phyloP scores from a whole-genome alignment of 2,797 vertebrate genomes.

The Staurois parvus region DNA sequence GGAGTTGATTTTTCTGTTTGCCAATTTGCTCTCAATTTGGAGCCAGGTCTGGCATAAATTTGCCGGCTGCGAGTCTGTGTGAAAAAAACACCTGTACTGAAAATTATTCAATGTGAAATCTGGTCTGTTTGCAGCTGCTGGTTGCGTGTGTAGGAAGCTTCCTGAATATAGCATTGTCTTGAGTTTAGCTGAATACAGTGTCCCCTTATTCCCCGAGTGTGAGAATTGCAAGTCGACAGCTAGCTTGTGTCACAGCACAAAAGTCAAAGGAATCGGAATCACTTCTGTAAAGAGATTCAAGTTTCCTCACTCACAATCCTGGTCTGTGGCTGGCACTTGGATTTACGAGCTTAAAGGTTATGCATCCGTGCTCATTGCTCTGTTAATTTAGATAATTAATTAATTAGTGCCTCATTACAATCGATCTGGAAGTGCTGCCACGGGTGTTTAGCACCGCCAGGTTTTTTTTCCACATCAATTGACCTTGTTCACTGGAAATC shows the following conservation, averaged over 20 bases:
- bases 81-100: slow-evolving; percentile 53
- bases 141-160: slow-evolving; percentile 48
- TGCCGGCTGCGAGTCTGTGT: slow-evolving; percentile 54
- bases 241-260: slow-evolving; percentile 37
- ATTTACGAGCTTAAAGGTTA: slow-evolving; percentile 52
- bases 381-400: slow-evolving; percentile 58
- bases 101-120: slow-evolving; percentile 49
- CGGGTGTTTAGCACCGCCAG: slow-evolving; percentile 45
- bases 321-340: slow-evolving; percentile 49
- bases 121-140: slow-evolving; percentile 51
- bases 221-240: slow-evolving; percentile 53
- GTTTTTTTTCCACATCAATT: slow-evolving; percentile 42
- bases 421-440: slow-evolving; percentile 51
- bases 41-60: slow-evolving; percentile 43
- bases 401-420: slow-evolving; percentile 60
- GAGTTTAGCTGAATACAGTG: slow-evolving; percentile 40
- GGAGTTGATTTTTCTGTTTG: slow-evolving; percentile 51
- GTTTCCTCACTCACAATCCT: background rate
- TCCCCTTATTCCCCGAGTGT: slow-evolving; percentile 59
- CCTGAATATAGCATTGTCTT: slow-evolving; percentile 58
- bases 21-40: slow-evolving; percentile 36
- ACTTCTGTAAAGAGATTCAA: slow-evolving; percentile 8
- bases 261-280: slow-evolving; percentile 31
- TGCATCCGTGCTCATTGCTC: slow-evolving; percentile 50
- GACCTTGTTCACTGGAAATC: slow-evolving; percentile 41